These are phyloP conservation scores for Sapayoa aenigma DNA, from an alignment of 2,113 vertebrate genomes.

Conservation along the genomic window DNA sequence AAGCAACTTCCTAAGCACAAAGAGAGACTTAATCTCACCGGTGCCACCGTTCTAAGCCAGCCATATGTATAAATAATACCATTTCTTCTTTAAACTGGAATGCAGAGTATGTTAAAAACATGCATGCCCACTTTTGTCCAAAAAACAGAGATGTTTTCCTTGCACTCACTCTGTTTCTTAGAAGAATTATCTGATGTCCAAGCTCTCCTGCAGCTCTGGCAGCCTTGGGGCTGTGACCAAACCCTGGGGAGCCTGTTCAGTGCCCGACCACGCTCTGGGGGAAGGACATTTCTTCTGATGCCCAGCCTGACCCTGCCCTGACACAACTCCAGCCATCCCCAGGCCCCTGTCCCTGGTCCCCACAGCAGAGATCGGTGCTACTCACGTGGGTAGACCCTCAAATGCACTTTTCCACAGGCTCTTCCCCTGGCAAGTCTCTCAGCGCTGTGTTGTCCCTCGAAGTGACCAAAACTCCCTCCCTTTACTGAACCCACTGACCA, in stretches of 20 bases:
- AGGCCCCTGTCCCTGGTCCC: neutral
- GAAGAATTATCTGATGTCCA: neutral
- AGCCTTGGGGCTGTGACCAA: too few relatives aligned
- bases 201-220: too few relatives aligned
- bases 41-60: neutral
- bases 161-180: neutral
- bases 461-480: neutral
- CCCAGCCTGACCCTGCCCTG: too few relatives aligned
- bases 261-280: too few relatives aligned
- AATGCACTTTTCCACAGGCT: neutral
- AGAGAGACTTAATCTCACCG: neutral
- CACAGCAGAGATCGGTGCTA: neutral
- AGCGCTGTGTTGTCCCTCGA: neutral
- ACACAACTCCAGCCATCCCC: accelerated
- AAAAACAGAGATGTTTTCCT: neutral
- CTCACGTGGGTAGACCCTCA: neutral
- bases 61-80: accelerated
- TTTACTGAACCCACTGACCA: neutral
- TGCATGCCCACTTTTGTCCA: neutral
- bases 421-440: neutral
- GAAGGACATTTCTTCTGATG: too few relatives aligned
- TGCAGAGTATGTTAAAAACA: neutral
- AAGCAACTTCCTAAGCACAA: neutral
- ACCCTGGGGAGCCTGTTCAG: too few relatives aligned
- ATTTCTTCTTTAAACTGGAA: neutral